Conservation (phyloP, 1,140 invertebrate species). For the Cecropterus lyciades region DNA sequence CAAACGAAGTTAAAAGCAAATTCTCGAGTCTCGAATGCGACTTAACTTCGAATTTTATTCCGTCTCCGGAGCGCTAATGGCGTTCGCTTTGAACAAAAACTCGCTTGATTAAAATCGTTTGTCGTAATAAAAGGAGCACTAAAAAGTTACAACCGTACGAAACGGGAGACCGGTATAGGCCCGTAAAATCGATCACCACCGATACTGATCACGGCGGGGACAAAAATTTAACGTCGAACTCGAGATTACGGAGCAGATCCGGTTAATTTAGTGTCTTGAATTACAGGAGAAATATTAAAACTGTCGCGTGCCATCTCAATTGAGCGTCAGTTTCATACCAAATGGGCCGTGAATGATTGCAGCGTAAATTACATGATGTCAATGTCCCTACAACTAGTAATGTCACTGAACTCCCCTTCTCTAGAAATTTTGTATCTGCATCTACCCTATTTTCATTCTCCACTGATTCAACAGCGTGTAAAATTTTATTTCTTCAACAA, state of each 20-base stretch:
- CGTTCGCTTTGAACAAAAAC: constrained; percentile 76
- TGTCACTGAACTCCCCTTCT: neutral
- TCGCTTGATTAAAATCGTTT: constrained; percentile 84
- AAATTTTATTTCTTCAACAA: constrained; percentile 83
- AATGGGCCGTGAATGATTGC: constrained; percentile 60
- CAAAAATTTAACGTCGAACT: constrained; percentile 74
- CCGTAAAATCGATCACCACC: constrained; percentile 77
- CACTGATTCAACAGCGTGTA: constrained; percentile 67
- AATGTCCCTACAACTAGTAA: neutral
- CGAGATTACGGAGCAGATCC: constrained; percentile 56
- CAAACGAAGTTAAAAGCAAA: constrained; percentile 75
- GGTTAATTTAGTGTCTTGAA: constrained; percentile 59
- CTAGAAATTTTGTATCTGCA: neutral
- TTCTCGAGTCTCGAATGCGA: constrained; percentile 70
- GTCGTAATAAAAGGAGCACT: constrained; percentile 82
- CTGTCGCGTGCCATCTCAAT: constrained; percentile 46
- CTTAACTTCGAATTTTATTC: constrained; percentile 76
- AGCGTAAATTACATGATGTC: neutral
- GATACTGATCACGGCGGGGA: constrained; percentile 69
- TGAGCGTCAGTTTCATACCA: constrained; percentile 49
- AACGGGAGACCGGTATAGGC: constrained; percentile 70
- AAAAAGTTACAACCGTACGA: constrained; percentile 81
- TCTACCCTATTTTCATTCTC: constrained; percentile 71
- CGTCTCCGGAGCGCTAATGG: constrained; percentile 69
- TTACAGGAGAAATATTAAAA: constrained; percentile 67